Base-by-base conservation (phyloP, 2,113 vertebrate genomes). In the Brienomyrus brachyistius region DNA sequence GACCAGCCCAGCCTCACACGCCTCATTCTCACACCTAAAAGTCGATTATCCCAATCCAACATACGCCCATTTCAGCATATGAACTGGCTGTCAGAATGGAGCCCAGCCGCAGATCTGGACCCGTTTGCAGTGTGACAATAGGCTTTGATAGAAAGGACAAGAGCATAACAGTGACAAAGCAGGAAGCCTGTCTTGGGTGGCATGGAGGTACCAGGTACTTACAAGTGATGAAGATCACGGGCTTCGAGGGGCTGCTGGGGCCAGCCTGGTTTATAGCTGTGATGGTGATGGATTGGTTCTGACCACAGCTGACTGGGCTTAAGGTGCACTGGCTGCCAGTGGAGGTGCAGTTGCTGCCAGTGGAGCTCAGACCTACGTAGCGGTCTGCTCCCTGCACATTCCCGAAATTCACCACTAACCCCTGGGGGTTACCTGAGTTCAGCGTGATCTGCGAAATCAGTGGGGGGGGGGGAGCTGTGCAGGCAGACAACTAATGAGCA, bases 211-310 rank as follows among this genome's bases (percentile, higher is more conserved):
- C 9, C 7, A 88, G 5, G 31, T 89, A 93, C 94, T 93, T 94
- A 98, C 98, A 94, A 15, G 96, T 97, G 92, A 91, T 93, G 85
- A 98, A 95, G 88, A 90, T 91, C 51, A 92, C 89, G 2, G 95
- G 90, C 1, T 90, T 90, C 10, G 97, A 93, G 1, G 97, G 95
- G 11, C 66, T 59, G 89, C 97, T 96, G 88, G 94, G 92, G 35
- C 98, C 98, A 0, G 96, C 97, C 0, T 96, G 93, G 11, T 98
- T 98, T 0, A 92, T 90, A 15, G 97, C 97, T 0, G 90, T 94
- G 56, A 98, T 95, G 40, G 94, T 95, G 90, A 98, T 88, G 0
- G 87, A 88, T 90, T 98, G 96, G 0, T 95, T 93, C 27, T 96
- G 92, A 27, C 97, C 93, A 13, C 98, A 99, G n/a, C 82, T 93